Conservation (phyloP, 1,140 invertebrate genomes). For the Papilio aristodemus region DNA sequence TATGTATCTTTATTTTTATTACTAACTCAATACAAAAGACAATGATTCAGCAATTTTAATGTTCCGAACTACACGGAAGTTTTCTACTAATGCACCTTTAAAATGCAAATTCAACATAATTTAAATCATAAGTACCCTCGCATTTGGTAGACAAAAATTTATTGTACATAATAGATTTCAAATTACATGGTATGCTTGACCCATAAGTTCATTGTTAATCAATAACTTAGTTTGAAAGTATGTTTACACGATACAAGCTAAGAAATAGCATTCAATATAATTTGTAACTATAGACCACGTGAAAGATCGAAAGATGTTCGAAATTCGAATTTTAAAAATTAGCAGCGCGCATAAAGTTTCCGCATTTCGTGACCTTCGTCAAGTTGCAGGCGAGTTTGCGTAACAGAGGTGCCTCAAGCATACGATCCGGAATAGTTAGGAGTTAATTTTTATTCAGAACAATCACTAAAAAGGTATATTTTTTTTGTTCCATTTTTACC, state of each 20-base stretch:
- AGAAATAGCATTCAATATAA: neutral
- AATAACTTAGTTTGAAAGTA: too few relatives aligned
- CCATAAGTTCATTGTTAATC: neutral
- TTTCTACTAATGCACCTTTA: neutral
- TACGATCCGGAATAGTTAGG: conserved; percentile 32
- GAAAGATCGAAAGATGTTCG: conserved; percentile 7
- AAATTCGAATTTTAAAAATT: conserved; percentile 42
- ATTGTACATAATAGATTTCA: neutral
- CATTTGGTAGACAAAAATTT: too few relatives aligned
- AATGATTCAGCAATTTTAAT: too few relatives aligned
- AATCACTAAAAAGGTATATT: neutral
- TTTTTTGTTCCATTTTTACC: neutral
- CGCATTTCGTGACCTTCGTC: conserved; percentile 53
- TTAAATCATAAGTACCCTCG: too few relatives aligned
- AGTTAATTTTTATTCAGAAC: neutral
- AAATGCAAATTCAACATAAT: neutral
- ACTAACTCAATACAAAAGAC: too few relatives aligned
- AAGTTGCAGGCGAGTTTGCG: conserved; percentile 44
- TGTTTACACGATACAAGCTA: too few relatives aligned
- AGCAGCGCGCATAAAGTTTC: conserved; percentile 52
- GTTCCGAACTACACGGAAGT: neutral
- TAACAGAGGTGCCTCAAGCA: conserved; percentile 45
- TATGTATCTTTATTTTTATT: too few relatives aligned
- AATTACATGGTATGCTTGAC: neutral
- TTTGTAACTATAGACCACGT: neutral